Evolutionary conservation across 1,140 invertebrate species (phyloP).

Genomic region (Drosophila elegans): DNA sequence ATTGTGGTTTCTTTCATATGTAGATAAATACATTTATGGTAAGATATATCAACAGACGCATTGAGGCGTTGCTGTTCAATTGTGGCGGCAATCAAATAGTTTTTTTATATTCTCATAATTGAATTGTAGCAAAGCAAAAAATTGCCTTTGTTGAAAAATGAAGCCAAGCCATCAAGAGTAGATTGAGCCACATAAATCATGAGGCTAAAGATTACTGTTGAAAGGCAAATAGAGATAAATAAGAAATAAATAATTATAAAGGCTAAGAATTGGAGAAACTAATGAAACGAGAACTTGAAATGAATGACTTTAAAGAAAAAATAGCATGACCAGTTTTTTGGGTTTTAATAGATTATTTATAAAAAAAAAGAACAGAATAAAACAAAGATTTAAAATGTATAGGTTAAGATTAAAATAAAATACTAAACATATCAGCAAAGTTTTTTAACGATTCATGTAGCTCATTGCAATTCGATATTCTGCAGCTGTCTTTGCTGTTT

Average conservation of each 20-base stretch:
- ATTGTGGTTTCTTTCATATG: constrained; percentile 49
- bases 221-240: constrained; percentile 52
- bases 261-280: constrained; percentile 1
- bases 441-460: too few relatives aligned
- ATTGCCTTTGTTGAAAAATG: constrained; percentile 52
- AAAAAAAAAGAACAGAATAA: too few relatives aligned
- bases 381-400: too few relatives aligned
- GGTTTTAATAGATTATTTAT: too few relatives aligned
- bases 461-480: background rate
- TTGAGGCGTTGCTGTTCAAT: constrained; percentile 56
- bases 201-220: constrained; percentile 61
- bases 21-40: constrained; percentile 44
- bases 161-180: constrained; percentile 45
- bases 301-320: background rate
- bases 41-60: constrained; percentile 52
- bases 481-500: constrained; percentile 4
- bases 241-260: constrained; percentile 51
- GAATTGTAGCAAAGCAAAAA: constrained; percentile 63
- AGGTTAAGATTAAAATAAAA: too few relatives aligned
- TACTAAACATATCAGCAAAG: too few relatives aligned
- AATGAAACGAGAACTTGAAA: background rate
- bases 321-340: too few relatives aligned
- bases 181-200: constrained; percentile 50
- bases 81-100: constrained; percentile 64
- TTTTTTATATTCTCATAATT: constrained; percentile 59